Percentiles rank a stretch among this genome's conserved stretches.
Evolutionary conservation across 1,140 invertebrate species (phyloP).

Genomic region (Nasonia vitripennis): DNA sequence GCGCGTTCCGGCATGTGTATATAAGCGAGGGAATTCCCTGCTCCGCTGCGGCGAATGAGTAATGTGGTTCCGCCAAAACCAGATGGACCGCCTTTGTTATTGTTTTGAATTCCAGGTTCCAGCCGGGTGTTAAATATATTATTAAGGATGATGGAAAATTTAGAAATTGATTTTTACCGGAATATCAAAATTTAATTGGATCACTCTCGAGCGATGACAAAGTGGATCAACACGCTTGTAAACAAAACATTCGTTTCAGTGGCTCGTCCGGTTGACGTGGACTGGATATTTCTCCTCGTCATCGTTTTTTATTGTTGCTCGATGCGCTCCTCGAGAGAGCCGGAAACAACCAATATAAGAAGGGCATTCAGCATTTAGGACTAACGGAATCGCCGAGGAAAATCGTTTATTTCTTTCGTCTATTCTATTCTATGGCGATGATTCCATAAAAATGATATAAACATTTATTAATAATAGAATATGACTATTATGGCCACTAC

Average conservation of each 20-base stretch:
- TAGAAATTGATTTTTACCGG: too few species aligned
- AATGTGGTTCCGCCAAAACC: not conserved
- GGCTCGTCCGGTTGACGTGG: not conserved
- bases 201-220: not conserved
- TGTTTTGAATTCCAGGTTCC: not conserved
- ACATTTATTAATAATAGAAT: too few species aligned
- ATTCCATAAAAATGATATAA: too few species aligned
- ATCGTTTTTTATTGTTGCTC: slow-evolving; percentile 9
- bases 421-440: not conserved
- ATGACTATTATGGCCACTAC: too few species aligned
- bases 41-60: not conserved
- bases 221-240: not conserved
- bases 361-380: not conserved
- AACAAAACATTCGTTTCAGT: not conserved
- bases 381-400: not conserved
- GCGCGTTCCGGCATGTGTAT: too few species aligned
- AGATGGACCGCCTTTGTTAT: not conserved
- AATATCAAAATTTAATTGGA: too few species aligned
- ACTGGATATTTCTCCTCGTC: slow-evolving; percentile 9
- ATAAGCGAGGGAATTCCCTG: too few species aligned
- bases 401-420: not conserved
- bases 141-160: too few species aligned
- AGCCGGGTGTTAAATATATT: too few species aligned
- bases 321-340: not conserved
- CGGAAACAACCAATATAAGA: slow-evolving; percentile 8